phyloP scores from a whole-genome alignment of 2,113 vertebrate species.

The Solenodon paradoxus region DNA sequence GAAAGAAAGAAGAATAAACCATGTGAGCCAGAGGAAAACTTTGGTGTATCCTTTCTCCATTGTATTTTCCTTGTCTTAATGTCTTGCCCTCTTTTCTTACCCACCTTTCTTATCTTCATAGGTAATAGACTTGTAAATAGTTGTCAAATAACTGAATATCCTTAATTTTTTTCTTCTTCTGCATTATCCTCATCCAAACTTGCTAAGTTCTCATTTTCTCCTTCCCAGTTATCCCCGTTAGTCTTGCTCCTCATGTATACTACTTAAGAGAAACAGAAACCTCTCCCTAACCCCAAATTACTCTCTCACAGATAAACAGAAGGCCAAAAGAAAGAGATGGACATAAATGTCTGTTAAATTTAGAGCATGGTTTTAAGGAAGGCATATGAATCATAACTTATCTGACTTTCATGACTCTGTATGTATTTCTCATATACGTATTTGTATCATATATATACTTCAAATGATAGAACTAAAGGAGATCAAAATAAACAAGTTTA shows the following conservation, averaged over 20 bases:
- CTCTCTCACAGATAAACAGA: not conserved
- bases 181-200: not conserved
- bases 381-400: not conserved
- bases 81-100: not conserved
- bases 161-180: not conserved
- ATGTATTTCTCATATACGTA: not conserved
- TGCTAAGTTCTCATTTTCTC: not conserved
- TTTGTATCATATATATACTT: not conserved
- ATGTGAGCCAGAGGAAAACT: not conserved
- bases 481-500: not conserved
- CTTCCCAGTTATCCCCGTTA: not conserved
- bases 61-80: not conserved
- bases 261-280: not conserved
- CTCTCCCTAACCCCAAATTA: not conserved
- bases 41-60: not conserved
- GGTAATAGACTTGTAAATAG: not conserved
- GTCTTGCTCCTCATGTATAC: not conserved
- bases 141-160: not conserved
- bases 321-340: not conserved
- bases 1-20: not conserved
- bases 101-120: not conserved
- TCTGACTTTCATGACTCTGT: not conserved
- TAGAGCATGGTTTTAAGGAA: not conserved
- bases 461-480: not conserved
- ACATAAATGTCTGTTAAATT: not conserved